Base-by-base conservation (phyloP, 64 coral and sea anemone genomes). In the Stichodactyla mertensii region DNA sequence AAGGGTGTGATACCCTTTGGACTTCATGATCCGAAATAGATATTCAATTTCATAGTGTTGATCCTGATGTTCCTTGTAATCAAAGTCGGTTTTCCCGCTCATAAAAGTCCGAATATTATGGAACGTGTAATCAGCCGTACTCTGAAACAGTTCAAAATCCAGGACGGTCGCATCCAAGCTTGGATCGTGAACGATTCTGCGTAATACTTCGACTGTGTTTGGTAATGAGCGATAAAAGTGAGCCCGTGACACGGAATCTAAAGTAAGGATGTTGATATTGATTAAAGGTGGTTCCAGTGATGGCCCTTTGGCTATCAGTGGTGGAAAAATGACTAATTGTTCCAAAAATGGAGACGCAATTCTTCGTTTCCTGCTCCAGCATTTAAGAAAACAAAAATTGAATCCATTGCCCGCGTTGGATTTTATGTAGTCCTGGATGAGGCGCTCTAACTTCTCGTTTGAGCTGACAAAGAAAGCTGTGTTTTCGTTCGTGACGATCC, bases 141-240 rank as follows among this genome's bases (percentile, higher is more conserved):
- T 91, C 59, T 97, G 95, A 36, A 93, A 67, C 12, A 97, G 60
- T 61, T 97, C 95, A 81, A 97, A 97, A 64, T 97, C 95, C 12
- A 97, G 67, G 0, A 58, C 92, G 7, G 95, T 97, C 11, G 95
- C 89, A 1, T 88, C 77, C 22, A 86, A 77, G 4, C 81, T 87
- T 15, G 77, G 28, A 54, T 97, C 92, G 55, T 91, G 87, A 54
- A 93, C 92, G 82, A 97, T 88, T 16, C 88, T 83, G 52, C 95
- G 81, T 7, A 97, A 83, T 36, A 88, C 88, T 61, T 88, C 70
- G 0, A 91, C 92, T 10, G 95, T 88, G 71, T 93, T 93, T 15
- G 91, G 95, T 10, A 97, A 61, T 27, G 92, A 93, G 52, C 95
- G 88, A 67, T 97, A 97, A 71, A 97, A 93, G 82, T 97, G 95